Evolutionary conservation across 1,140 invertebrate genomes (phyloP).

Genomic region (Drosophila parabipectinata): DNA sequence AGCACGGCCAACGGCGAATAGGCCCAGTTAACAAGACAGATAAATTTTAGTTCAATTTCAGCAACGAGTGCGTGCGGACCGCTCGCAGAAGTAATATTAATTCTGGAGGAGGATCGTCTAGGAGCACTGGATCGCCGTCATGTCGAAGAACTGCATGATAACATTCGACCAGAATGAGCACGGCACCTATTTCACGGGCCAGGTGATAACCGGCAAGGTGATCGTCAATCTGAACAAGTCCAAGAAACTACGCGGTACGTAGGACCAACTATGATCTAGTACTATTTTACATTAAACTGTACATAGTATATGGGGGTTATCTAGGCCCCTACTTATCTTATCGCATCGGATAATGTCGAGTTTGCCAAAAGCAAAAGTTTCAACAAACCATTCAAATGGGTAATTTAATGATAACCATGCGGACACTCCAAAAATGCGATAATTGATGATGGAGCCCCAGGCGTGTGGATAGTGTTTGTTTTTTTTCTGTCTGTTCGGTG

Average conservation of each 20-base stretch:
- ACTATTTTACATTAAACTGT: background rate
- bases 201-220: constrained; percentile 85
- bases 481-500: constrained; percentile 13
- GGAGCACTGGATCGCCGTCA: constrained; percentile 16
- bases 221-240: constrained; percentile 84
- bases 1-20: constrained; percentile 14
- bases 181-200: constrained; percentile 85
- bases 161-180: constrained; percentile 85
- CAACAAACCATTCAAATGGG: constrained; percentile 45
- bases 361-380: constrained; percentile 36
- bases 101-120: constrained; percentile 2
- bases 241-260: constrained; percentile 84
- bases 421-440: constrained; percentile 46
- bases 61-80: constrained; percentile 50
- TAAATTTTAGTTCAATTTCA: constrained; percentile 50
- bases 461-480: constrained; percentile 15
- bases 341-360: constrained; percentile 31
- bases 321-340: constrained; percentile 46
- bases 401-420: constrained; percentile 59
- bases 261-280: background rate
- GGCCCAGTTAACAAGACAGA: constrained; percentile 1
- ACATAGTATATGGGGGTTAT: constrained; percentile 19
- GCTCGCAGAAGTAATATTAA: background rate
- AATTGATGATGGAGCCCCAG: constrained; percentile 51
- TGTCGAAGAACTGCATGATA: constrained; percentile 84